Conservation (phyloP, 2,888 invertebrate genomes). For the Lochmaea crataegi region DNA sequence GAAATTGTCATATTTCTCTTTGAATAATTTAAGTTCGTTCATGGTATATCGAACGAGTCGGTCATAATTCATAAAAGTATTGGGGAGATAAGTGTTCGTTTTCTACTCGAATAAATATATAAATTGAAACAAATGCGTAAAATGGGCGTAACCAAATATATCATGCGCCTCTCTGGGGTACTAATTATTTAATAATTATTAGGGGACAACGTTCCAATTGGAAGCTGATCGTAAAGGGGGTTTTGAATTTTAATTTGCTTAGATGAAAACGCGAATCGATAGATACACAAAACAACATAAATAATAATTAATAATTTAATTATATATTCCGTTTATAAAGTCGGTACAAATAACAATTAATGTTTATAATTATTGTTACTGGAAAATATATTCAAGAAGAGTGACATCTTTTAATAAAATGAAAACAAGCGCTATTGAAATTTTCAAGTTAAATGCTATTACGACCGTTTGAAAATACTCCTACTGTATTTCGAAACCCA, state of each 20-base stretch:
- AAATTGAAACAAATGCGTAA: constrained; percentile 63
- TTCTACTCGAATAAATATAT: constrained; percentile 56
- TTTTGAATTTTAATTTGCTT: constrained; percentile 36
- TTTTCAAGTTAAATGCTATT: too few relatives aligned
- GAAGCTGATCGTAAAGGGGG: constrained; percentile 43
- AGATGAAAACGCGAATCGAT: constrained; percentile 16
- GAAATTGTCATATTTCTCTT: constrained; percentile 51
- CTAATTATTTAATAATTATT: constrained; percentile 60
- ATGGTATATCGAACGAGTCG: constrained; percentile 54
- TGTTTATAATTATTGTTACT: too few relatives aligned
- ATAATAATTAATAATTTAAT: too few relatives aligned
- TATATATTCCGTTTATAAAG: too few relatives aligned
- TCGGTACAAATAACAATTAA: too few relatives aligned
- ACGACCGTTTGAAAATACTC: too few relatives aligned
- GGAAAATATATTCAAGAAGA: too few relatives aligned
- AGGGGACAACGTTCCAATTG: constrained; percentile 40
- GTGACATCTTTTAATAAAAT: too few relatives aligned
- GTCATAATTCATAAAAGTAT: constrained; percentile 57
- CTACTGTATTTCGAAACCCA: too few relatives aligned
- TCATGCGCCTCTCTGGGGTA: constrained; percentile 57
- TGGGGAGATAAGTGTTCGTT: constrained; percentile 53
- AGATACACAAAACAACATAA: too few relatives aligned
- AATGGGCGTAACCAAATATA: constrained; percentile 56
- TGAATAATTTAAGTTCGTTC: constrained; percentile 53
- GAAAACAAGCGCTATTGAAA: too few relatives aligned